Evolutionary conservation across 2,888 invertebrate genomes (phyloP).

Genomic region (Pachycephus smyrnensis): DNA sequence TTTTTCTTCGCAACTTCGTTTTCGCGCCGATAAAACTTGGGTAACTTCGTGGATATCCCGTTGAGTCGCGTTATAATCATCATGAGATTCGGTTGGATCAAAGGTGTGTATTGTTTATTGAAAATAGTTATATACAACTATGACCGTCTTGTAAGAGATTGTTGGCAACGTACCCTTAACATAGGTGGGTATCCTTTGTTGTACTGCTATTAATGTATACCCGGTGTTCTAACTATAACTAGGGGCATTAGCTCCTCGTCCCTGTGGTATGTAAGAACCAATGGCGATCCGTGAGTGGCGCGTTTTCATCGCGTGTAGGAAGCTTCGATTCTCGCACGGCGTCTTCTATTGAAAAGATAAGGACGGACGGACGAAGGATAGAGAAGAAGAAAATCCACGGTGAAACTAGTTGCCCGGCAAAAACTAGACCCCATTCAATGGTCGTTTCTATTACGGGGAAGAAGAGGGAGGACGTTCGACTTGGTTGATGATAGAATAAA

Average conservation of each 20-base stretch:
- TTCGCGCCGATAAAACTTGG: neutral
- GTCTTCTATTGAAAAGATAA: neutral
- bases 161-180: neutral
- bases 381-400: conserved; percentile 44
- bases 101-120: neutral
- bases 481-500: neutral
- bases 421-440: conserved; percentile 59
- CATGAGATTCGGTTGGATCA: neutral
- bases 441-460: conserved; percentile 37
- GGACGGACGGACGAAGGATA: neutral
- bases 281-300: neutral
- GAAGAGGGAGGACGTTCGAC: neutral
- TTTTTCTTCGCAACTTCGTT: neutral
- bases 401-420: conserved; percentile 55
- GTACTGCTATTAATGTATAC: neutral
- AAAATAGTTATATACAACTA: neutral
- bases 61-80: neutral
- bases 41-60: neutral
- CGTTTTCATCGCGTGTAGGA: neutral
- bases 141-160: neutral
- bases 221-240: neutral
- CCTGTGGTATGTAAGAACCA: neutral
- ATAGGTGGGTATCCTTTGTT: neutral
- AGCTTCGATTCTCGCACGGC: neutral
- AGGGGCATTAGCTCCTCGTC: neutral